Percentiles rank a stretch among this genome's conserved stretches.
Conservation (phyloP, 2,113 vertebrate species). For the Ammodytes marinus region DNA sequence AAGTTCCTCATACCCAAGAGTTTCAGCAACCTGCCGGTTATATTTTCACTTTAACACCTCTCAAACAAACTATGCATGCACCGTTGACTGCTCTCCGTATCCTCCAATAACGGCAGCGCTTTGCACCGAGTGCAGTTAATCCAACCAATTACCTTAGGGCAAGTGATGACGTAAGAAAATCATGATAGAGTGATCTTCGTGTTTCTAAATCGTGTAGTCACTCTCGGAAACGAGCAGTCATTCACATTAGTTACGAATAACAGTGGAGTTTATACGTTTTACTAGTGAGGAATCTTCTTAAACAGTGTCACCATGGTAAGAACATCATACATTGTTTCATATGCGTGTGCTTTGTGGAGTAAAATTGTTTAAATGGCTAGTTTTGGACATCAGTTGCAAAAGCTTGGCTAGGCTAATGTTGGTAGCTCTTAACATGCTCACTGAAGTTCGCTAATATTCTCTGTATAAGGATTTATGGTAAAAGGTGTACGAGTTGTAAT, state of each 20-base stretch:
- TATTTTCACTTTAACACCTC: conserved; percentile 64
- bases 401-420: conserved; percentile 47
- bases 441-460: background rate
- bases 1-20: too few relatives aligned
- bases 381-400: background rate
- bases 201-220: conserved; percentile 85
- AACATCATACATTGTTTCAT: background rate
- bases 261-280: background rate
- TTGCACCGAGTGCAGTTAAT: rapidly evolving
- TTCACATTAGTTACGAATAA: background rate
- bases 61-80: conserved; percentile 64
- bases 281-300: background rate
- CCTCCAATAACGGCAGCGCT: conserved; percentile 33
- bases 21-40: background rate
- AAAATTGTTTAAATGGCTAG: background rate
- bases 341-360: rapidly evolving
- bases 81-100: rapidly evolving
- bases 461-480: background rate
- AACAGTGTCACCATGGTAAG: conserved; percentile 75
- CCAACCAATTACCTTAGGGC: conserved; percentile 49
- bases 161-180: background rate
- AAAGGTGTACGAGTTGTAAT: too few relatives aligned
- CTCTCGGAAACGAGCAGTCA: conserved; percentile 28
- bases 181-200: background rate
- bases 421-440: conserved; percentile 8